phyloP scores from a whole-genome alignment of 1,140 invertebrate species.

The Protaetia brevitarsis region DNA sequence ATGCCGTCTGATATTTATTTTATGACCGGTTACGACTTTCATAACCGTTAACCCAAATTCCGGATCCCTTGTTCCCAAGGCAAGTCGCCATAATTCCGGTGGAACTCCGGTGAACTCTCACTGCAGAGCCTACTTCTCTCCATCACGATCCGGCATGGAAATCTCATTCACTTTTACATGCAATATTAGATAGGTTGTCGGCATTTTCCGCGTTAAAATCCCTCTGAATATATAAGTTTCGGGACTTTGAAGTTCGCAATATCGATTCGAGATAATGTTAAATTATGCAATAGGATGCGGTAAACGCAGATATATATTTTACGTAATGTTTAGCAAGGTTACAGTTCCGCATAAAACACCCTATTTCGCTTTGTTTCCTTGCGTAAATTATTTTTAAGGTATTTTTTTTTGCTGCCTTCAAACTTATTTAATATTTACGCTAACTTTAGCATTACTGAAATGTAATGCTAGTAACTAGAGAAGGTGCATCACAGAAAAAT shows the following conservation, averaged over 20 bases:
- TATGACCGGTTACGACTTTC: conserved; percentile 12
- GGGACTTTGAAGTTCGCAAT: neutral
- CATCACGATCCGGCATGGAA: neutral
- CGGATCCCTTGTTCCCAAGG: conserved; percentile 4
- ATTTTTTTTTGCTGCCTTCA: no score
- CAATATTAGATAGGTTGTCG: neutral
- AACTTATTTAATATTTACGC: no score
- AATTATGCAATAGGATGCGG: neutral
- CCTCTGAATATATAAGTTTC: neutral
- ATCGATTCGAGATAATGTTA: neutral
- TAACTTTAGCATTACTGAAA: no score
- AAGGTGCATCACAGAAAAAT: no score
- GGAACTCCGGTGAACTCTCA: neutral
- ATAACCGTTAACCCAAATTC: conserved; percentile 11
- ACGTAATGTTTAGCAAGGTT: no score
- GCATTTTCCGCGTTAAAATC: neutral
- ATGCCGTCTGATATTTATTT: conserved; percentile 13
- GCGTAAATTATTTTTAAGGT: no score
- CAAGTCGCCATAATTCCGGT: no score
- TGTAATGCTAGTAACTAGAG: no score
- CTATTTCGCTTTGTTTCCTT: no score
- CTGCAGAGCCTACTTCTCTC: neutral
- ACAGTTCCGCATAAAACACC: no score
- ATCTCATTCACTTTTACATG: neutral
- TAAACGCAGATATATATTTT: no score